Percentiles rank a stretch among this genome's conserved stretches.
These are phyloP conservation scores for Porites divaricata DNA, from an alignment of 92 coral and sea anemone genomes.

Conservation along the genomic window DNA sequence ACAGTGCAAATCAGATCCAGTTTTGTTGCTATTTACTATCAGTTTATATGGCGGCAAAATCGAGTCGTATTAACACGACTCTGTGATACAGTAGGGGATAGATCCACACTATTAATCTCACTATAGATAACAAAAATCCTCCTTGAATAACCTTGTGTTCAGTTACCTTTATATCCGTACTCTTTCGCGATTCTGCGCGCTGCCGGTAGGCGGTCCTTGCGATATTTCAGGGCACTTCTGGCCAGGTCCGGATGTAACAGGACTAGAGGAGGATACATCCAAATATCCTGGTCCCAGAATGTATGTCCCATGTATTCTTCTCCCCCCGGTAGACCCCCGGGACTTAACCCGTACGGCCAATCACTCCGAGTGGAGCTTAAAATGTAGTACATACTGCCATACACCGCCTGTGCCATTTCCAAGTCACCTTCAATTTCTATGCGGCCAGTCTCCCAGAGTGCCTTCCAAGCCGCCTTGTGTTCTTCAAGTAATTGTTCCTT, in stretches of 20 bases:
- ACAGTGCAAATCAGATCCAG: too few relatives aligned
- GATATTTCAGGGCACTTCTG: conserved; percentile 69
- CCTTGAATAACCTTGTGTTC: background rate
- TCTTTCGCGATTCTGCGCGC: conserved; percentile 79
- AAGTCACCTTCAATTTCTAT: conserved; percentile 82
- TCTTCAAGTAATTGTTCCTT: conserved; percentile 53
- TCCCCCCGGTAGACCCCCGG: conserved; percentile 86
- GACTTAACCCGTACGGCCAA: conserved; percentile 89
- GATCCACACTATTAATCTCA: too few relatives aligned
- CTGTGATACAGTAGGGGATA: too few relatives aligned
- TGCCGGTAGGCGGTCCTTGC: conserved; percentile 77
- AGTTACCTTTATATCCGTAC: conserved; percentile 68
- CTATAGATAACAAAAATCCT: too few relatives aligned
- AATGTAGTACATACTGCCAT: conserved; percentile 80
- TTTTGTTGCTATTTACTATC: too few relatives aligned
- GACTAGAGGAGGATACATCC: conserved; percentile 88
- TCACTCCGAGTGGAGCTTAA: conserved; percentile 85
- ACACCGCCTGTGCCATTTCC: conserved; percentile 78
- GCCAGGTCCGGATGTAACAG: conserved; percentile 82
- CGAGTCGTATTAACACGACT: too few relatives aligned
- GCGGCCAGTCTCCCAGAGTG: conserved; percentile 72
- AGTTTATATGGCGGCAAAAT: too few relatives aligned
- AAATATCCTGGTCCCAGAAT: conserved; percentile 92
- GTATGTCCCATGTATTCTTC: conserved; percentile 95
- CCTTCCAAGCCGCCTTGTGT: conserved; percentile 82